Evolutionary conservation across 2,113 vertebrate genomes (phyloP).

Genomic region (Caranx ignobilis): DNA sequence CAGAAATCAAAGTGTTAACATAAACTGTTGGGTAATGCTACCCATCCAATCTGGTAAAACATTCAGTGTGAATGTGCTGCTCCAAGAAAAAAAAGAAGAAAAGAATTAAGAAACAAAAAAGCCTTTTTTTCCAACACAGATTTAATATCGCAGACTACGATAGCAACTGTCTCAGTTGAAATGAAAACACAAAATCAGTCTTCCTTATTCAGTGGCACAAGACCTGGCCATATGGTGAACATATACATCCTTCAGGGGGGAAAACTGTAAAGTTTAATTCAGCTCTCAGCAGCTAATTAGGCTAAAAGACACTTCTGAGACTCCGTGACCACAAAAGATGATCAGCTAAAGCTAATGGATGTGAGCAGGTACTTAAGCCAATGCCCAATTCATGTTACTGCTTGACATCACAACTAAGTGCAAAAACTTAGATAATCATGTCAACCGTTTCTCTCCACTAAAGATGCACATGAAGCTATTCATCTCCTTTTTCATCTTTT

Average conservation of each 20-base stretch:
- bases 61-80: background rate
- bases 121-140: too few species aligned
- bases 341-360: conserved; percentile 10
- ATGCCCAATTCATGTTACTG: background rate
- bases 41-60: background rate
- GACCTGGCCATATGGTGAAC: conserved; percentile 14
- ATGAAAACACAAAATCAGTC: background rate
- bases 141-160: background rate
- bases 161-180: background rate
- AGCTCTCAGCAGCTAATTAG: conserved; percentile 31
- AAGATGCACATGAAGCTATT: background rate
- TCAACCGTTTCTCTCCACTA: background rate
- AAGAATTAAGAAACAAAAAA: too few species aligned
- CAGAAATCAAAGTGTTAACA: background rate
- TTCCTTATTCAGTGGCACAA: background rate
- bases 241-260: background rate
- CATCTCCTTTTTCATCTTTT: background rate
- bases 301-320: conserved; percentile 32
- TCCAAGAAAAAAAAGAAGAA: too few species aligned
- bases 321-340: conserved; percentile 7
- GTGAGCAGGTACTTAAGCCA: conserved; percentile 2
- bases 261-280: conserved; percentile 16
- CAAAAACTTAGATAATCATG: background rate
- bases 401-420: conserved; percentile 4
- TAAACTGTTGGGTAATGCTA: conserved; percentile 2